phyloP scores from a whole-genome alignment of 2,888 invertebrate genomes.

The Amiota communis region DNA sequence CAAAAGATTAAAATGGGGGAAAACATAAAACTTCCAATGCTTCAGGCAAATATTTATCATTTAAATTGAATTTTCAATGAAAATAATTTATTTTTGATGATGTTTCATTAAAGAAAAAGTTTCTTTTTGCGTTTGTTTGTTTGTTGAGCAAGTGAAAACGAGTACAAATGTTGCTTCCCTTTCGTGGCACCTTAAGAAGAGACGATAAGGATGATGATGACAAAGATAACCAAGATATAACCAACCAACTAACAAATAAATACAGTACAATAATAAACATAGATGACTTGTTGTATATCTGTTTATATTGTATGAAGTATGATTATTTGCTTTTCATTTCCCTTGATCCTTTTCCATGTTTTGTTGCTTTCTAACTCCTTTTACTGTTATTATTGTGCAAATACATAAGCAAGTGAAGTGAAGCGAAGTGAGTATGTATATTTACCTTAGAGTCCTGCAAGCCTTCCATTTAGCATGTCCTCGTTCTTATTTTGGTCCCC shows the following conservation, averaged over 20 bases:
- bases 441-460: neutral
- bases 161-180: too few species aligned
- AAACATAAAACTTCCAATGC: constrained; percentile 17
- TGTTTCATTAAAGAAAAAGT: constrained; percentile 43
- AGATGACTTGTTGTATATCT: constrained; percentile 20
- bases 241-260: constrained; percentile 28
- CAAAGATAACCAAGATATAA: neutral
- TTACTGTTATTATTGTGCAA: constrained; percentile 45
- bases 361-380: neutral
- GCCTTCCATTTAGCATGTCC: too few species aligned
- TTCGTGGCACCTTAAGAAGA: too few species aligned
- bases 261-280: constrained; percentile 38
- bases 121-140: neutral
- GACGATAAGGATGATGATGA: too few species aligned
- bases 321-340: constrained; percentile 33
- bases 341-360: neutral
- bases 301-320: neutral
- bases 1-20: neutral
- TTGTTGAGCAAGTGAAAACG: too few species aligned
- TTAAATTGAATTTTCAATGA: constrained; percentile 51
- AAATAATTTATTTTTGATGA: constrained; percentile 51
- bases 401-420: constrained; percentile 52
- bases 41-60: constrained; percentile 30
- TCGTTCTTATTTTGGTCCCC: too few species aligned
- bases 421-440: neutral